Evolutionary conservation across 53 echinoderm and acorn worm genomes (phyloP).

Genomic region (Apostichopus leukothele): DNA sequence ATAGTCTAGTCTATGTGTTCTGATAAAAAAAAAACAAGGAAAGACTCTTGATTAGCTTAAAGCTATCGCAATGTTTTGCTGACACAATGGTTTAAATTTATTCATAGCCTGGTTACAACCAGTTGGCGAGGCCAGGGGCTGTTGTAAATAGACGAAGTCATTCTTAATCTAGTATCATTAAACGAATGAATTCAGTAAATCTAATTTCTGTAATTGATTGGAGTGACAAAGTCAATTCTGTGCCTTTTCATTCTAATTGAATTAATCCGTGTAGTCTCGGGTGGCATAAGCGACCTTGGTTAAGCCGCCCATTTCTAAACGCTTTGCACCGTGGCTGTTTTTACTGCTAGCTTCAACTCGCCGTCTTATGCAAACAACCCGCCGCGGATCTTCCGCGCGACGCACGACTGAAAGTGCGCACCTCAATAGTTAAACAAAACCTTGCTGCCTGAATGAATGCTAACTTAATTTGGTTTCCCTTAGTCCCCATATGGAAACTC

Average conservation of each 20-base stretch:
- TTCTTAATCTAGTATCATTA: constrained; percentile 50
- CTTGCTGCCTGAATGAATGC: background rate
- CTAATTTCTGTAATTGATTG: constrained; percentile 51
- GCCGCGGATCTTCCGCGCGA: constrained; percentile 40
- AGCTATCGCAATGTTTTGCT: background rate
- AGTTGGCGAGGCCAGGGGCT: constrained; percentile 15
- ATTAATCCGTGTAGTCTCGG: constrained; percentile 39
- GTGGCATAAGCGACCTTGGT: constrained; percentile 39
- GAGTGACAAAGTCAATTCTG: constrained; percentile 45
- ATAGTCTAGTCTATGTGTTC: background rate
- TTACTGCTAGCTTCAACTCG: constrained; percentile 24
- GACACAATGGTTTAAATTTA: constrained; percentile 14
- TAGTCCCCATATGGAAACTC: constrained; percentile 42
- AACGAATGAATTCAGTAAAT: constrained; percentile 40
- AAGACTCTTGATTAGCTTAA: background rate
- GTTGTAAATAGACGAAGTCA: constrained; percentile 34
- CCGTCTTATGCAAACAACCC: constrained; percentile 47
- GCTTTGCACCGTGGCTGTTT: constrained; percentile 46
- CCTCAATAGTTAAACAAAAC: constrained; percentile 25
- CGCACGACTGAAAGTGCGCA: constrained; percentile 41
- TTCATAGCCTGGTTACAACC: constrained; percentile 7
- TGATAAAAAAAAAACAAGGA: background rate
- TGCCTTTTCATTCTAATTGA: constrained; percentile 43
- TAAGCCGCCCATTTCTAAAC: constrained; percentile 37
- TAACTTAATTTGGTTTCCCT: constrained; percentile 39